These are phyloP conservation scores for Nezara viridula DNA, from an alignment of 2,888 invertebrate genomes.

Conservation along the genomic window DNA sequence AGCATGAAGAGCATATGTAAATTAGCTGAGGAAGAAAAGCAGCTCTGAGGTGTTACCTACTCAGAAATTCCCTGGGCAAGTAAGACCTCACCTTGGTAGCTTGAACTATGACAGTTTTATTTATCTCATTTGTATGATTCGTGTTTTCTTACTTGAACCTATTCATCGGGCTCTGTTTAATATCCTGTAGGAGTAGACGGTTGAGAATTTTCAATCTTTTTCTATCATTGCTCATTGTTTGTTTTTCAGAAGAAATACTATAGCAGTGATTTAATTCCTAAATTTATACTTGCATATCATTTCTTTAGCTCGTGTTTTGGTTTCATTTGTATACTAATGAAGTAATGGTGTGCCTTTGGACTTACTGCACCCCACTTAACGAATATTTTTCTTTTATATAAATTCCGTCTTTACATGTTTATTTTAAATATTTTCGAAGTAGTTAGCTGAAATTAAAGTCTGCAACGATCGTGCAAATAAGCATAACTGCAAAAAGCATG, in stretches of 20 bases:
- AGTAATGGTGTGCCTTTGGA: too few species aligned
- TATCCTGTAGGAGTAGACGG: neutral
- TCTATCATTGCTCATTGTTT: neutral
- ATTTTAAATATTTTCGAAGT: too few species aligned
- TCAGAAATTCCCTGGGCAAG: neutral
- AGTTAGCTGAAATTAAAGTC: too few species aligned
- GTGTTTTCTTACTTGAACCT: neutral
- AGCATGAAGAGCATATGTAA: neutral
- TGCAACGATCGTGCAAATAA: too few species aligned
- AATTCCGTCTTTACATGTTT: too few species aligned
- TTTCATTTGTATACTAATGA: too few species aligned
- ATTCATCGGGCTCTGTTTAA: neutral
- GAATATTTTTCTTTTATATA: too few species aligned
- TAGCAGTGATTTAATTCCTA: neutral
- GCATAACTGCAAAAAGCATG: too few species aligned
- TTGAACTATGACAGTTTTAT: conserved; percentile 35
- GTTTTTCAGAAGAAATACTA: neutral
- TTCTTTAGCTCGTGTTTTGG: too few species aligned
- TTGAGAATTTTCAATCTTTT: neutral
- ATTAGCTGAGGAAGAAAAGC: neutral
- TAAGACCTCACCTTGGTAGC: conserved; percentile 3
- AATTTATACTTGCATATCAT: neutral
- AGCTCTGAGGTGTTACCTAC: conserved; percentile 3
- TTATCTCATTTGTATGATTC: conserved; percentile 31
- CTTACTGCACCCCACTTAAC: too few species aligned